Evolutionary conservation across 2,797 vertebrate genomes (phyloP).

Genomic region (Notolepis coatsorum): DNA sequence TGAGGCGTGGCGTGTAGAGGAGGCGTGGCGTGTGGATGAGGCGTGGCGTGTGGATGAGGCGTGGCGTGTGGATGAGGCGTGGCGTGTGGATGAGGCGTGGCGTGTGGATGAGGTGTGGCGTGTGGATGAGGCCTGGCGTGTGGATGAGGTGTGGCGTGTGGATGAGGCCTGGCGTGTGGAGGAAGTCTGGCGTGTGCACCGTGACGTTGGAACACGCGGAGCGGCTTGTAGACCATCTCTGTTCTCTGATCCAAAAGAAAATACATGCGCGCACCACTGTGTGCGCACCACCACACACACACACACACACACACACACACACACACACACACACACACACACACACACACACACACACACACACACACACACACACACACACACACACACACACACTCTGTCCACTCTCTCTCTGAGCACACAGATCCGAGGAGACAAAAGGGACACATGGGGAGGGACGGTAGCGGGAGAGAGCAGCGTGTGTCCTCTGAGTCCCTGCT

Average conservation of each 20-base stretch:
- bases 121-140: not conserved
- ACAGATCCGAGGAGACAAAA: conserved; percentile 65
- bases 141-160: not conserved
- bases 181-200: too few relatives aligned
- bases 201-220: too few relatives aligned
- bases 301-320: not conserved
- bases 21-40: not conserved
- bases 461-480: conserved; percentile 43
- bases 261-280: not conserved
- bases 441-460: conserved; percentile 57
- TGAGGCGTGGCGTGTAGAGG: too few relatives aligned
- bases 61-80: not conserved
- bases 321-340: not conserved
- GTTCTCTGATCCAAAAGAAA: not conserved
- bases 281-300: not conserved
- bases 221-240: too few relatives aligned
- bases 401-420: conserved; percentile 15
- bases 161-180: not conserved
- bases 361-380: not conserved
- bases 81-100: too few relatives aligned
- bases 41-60: not conserved
- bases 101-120: too few relatives aligned
- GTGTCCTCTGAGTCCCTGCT: conserved; percentile 76
- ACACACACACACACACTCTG: not conserved
- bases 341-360: not conserved